A percentile compares a stretch with the other conserved stretches of the same genome.
Conservation (phyloP, 2,113 vertebrate genomes). For the Alaudala cheleensis region DNA sequence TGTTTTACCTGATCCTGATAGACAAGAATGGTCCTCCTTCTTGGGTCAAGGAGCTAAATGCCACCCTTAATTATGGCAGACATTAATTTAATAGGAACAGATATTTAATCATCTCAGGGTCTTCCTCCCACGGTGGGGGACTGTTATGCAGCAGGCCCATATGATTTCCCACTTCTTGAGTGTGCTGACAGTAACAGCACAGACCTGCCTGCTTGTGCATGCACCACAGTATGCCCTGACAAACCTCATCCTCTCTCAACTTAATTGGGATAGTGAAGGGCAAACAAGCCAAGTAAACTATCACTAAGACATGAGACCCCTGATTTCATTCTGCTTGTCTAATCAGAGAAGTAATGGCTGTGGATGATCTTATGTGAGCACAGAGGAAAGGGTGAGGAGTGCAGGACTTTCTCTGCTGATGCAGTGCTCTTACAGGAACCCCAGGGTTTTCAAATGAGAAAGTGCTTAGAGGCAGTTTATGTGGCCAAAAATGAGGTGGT, state of each 20-base stretch:
- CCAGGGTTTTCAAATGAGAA: conserved; percentile 63
- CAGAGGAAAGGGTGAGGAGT: conserved; percentile 1
- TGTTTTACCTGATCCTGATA: neutral
- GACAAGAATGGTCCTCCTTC: neutral
- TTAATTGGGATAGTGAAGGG: neutral
- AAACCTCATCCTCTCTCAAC: neutral
- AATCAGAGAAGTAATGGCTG: conserved; percentile 14
- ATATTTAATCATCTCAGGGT: neutral
- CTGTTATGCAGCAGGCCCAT: neutral
- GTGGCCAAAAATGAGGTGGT: conserved; percentile 66
- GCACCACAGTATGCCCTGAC: neutral
- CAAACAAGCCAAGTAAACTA: neutral
- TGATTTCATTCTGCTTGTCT: neutral
- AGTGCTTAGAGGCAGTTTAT: conserved; percentile 71
- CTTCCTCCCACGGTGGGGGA: neutral
- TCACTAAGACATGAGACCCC: neutral
- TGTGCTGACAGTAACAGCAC: neutral
- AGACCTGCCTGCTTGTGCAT: neutral
- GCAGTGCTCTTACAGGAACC: conserved; percentile 58
- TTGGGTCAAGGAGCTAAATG: neutral
- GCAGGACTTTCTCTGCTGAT: conserved; percentile 62
- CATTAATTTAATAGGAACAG: neutral
- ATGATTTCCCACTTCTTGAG: neutral
- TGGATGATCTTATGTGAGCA: neutral
- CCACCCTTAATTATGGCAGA: neutral